These are phyloP conservation scores for Eurystomus gularis DNA, from an alignment of 2,113 vertebrate species.

Conservation along the genomic window DNA sequence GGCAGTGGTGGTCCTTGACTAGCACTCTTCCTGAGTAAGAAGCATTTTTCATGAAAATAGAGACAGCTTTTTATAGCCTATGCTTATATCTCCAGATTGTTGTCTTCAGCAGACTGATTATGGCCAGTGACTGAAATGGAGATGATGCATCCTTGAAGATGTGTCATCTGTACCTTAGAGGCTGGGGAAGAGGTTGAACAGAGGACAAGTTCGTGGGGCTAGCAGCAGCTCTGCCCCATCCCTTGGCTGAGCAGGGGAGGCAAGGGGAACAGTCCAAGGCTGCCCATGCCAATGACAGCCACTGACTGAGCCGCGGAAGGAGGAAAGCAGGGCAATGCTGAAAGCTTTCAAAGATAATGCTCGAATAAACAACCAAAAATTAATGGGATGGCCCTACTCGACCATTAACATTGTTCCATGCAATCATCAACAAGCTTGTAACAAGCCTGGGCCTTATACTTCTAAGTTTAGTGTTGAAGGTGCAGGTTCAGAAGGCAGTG, in stretches of 20 bases:
- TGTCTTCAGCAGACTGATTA: not conserved
- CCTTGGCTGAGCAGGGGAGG: not conserved
- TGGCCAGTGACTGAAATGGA: not conserved
- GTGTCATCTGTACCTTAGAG: not conserved
- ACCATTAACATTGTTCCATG: not conserved
- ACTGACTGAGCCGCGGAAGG: not conserved
- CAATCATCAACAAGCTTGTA: not conserved
- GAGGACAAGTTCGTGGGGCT: not conserved
- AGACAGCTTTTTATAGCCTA: not conserved
- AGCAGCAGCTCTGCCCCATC: not conserved
- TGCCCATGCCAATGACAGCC: conserved; percentile 11
- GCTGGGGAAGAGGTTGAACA: not conserved
- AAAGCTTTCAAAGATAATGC: not conserved
- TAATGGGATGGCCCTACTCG: not conserved
- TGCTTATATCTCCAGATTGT: not conserved
- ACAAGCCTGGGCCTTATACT: not conserved
- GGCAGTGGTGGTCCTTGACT: not conserved
- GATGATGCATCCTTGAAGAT: not conserved
- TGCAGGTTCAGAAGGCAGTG: not conserved
- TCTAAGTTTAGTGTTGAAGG: not conserved
- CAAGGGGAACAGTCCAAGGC: conserved; percentile 23
- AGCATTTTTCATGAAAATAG: not conserved
- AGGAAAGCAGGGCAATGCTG: not conserved
- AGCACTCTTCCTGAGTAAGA: not conserved
- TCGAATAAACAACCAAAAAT: not conserved